Base-by-base conservation (phyloP, 1,140 invertebrate genomes). In the Papilio polyxenes region DNA sequence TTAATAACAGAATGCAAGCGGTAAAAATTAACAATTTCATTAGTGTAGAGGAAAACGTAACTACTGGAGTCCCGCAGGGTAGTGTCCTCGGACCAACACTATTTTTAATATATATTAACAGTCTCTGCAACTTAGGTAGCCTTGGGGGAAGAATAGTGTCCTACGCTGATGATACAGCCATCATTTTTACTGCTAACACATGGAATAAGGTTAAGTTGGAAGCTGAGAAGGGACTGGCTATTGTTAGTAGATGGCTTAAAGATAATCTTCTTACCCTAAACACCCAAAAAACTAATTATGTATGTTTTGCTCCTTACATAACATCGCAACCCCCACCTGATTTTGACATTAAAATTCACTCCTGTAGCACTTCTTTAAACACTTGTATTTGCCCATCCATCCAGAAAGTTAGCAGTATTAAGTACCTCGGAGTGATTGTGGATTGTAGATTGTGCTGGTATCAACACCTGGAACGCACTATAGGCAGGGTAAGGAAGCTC, bases 231-330 rank as follows among this genome's bases (percentile, higher is more conserved):
- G 83, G 83, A 53, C 48, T 84, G 31, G 13, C 59, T 10, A 17
- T 65, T 40, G 56, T 84, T 48, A 44, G n/a, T 44, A 17, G 72
- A 37, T 84, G 81, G 83, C 53, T 84, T 13, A 5, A 74, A 0
- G 62, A 81, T 49, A 84, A 84, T 80, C 44, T 80, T 17, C 62
- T 83, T 40, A 81, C 82, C 1, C 49, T 83, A 72, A 83, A 83
- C 15, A 75, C 51, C 11, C 2, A 31, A 13, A 83, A 83, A 78
- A 81, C 82, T 11, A 83, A 81, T n/a, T 83, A 80, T 62, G 75
- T 83, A 8, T 80, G 77, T 65, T 80, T 75, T 20, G 40, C 6
- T 37, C 62, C 80, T 17, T 44, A 44, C n/a, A 83, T 80, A 15
- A 48, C 37, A 15, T 51, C 69, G 2, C 77, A 76, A 51, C 78